Percentiles rank a stretch among this genome's conserved stretches.
These are phyloP conservation scores for Hydriomena furcata DNA, from an alignment of 2,888 invertebrate species.

Conservation along the genomic window DNA sequence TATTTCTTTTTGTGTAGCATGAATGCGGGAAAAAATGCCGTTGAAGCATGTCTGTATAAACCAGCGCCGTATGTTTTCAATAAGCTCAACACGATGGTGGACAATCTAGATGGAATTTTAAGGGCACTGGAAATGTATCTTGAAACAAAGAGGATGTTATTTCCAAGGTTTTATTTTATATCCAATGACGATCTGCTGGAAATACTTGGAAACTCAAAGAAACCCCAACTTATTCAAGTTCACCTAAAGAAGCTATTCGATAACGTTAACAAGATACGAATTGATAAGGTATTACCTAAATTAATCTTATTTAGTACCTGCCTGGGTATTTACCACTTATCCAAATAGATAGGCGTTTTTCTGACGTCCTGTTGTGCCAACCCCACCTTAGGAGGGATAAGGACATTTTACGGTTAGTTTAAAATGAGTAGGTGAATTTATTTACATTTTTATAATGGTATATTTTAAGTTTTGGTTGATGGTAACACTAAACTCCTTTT, in stretches of 20 bases:
- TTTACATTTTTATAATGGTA: no score
- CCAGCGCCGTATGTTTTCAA: constrained; percentile 86
- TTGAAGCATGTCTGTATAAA: constrained; percentile 85
- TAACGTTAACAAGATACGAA: constrained; percentile 89
- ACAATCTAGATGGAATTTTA: constrained; percentile 90
- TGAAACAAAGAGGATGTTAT: constrained; percentile 94
- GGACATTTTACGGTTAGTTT: no score
- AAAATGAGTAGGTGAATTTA: no score
- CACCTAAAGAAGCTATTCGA: constrained; percentile 96
- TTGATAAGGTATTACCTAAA: constrained; percentile 77
- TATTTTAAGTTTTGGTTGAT: no score
- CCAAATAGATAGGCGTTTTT: no score
- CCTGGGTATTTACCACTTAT: no score
- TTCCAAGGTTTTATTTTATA: constrained; percentile 89
- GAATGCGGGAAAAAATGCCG: constrained; percentile 80
- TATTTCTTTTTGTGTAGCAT: constrained; percentile 56
- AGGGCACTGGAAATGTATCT: constrained; percentile 93
- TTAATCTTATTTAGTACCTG: no score
- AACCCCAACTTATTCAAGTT: constrained; percentile 91
- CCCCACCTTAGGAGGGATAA: no score
- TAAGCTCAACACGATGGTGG: constrained; percentile 88
- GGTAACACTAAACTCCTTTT: no score
- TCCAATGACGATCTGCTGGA: constrained; percentile 88
- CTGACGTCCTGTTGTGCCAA: no score
- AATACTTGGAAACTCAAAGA: constrained; percentile 93